Base-by-base conservation (phyloP, 2,888 invertebrate genomes). In the Sepiola atlantica region DNA sequence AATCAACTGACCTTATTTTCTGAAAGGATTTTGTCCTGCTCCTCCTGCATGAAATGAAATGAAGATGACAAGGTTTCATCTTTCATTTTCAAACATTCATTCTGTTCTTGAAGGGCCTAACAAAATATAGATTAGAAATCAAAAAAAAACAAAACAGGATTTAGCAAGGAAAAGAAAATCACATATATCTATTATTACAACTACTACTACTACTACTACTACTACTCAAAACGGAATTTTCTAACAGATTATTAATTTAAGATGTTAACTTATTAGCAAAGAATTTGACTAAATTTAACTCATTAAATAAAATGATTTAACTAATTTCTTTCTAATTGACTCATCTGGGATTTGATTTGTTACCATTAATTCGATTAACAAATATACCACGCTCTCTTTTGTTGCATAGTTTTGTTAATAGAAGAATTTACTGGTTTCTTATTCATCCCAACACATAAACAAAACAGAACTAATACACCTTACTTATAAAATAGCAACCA, bases 71-170 rank as follows among this genome's bases (percentile, higher is more conserved):
- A 95, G 18, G 97, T 97, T 94, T 96, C 96, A 95, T 97, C 96
- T 94, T 97, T 97, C 96, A 97, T 96, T 94, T 96, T 96, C 96
- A 97, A 95, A 95, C 97, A 97, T 91, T 97, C 97, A n/a, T 97
- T 92, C 95, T 97, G 96, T 94, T 97, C 97, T 55, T 95, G 94
- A n/a, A 97, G 95, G n/a, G 95, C 96, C 97, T 97, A 94, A 35
- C 6, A 45, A 92, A 92, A 35, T n/a, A n/a, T 14, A 35, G 24
- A 35, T 8, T 16, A 45, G 12, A 18, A 91, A 92, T 45, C 8
- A 4, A 45, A 45, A 45, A 45, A 45, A 45, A 45, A 45, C 4
- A 45, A 45, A 45, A 45, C 45, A 45, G 45, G 8, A 45, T 45
- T 45, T 45, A 45, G 24, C 35, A 45, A 91, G 28, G 18, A 91